Base-by-base conservation (phyloP, 2,888 invertebrate species). In the Melanotus villosus region DNA sequence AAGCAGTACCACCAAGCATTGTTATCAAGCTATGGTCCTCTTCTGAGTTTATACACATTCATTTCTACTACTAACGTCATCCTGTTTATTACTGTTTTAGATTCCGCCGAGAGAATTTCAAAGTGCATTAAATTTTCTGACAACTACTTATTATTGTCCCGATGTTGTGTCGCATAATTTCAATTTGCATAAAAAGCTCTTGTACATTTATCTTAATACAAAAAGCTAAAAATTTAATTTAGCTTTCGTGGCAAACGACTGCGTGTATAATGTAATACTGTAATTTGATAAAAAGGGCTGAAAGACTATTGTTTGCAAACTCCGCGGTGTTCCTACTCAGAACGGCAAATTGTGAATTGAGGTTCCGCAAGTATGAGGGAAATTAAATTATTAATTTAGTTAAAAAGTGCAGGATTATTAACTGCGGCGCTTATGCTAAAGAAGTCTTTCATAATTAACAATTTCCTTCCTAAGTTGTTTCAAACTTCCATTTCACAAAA, bases 361-460 rank as follows among this genome's bases (percentile, higher is more conserved):
- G 66, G 58, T 70, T 65, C 56, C 60, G 59, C 43, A 74, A 73
- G 73, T 71, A 74, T 71, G 64, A 67, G 19, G 58, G 59, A 66
- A 79, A 79, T 78, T 75, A 74, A 79, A 78, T 80, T 78, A 79
- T 76, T 78, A 79, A 78, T 78, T 78, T 73, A 65, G 76, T 79
- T 79, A 76, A 76, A 78, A 77, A 77, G 72, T 78, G 74, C 74
- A 77, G 76, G 75, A 76, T 74, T 66, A 65, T 73, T 71, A 71
- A 76, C 71, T 69, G 62, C 72, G 62, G 68, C 64, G 73, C 68
- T 72, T 68, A 68, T 73, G 73, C 73, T 76, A 72, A 69, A 71
- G 70, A 75, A 73, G 72, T 77, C 77, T 76, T 75, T 77, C 65
- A 65, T 72, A 68, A 65, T 69, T 71, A 67, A 67, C 66, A 70